Evolutionary conservation across 1,140 invertebrate species (phyloP).

Genomic region (Rhizoglyphus robini): DNA sequence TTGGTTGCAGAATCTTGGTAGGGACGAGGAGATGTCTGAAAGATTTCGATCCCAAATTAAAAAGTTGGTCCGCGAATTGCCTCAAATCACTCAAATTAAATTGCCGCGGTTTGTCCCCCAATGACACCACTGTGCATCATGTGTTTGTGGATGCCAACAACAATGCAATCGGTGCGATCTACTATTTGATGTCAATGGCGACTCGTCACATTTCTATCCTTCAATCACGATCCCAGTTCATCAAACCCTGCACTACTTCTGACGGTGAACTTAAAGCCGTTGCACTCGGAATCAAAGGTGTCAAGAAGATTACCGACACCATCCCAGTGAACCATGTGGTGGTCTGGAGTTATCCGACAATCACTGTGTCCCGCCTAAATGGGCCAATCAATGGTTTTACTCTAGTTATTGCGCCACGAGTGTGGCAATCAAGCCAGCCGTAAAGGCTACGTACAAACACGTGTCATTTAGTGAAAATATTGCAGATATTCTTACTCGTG

Average conservation of each 20-base stretch:
- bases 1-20: too few relatives aligned
- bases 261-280: not conserved
- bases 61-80: too few relatives aligned
- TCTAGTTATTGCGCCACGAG: not conserved
- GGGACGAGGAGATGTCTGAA: too few relatives aligned
- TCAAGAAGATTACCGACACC: not conserved
- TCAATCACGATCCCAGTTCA: not conserved
- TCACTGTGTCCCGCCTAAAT: not conserved
- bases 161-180: not conserved
- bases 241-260: not conserved
- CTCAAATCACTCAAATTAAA: too few relatives aligned
- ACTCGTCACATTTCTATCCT: not conserved
- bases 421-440: not conserved
- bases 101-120: too few relatives aligned
- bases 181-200: not conserved
- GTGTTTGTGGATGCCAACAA: not conserved
- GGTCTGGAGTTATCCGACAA: not conserved
- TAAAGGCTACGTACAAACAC: too few relatives aligned
- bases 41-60: too few relatives aligned
- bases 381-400: not conserved
- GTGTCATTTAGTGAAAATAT: too few relatives aligned
- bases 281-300: not conserved
- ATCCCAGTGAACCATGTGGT: not conserved
- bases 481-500: too few relatives aligned
- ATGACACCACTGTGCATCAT: not conserved